Evolutionary conservation across 1,140 invertebrate genomes (phyloP).

Genomic region (Calephelis virginiensis): DNA sequence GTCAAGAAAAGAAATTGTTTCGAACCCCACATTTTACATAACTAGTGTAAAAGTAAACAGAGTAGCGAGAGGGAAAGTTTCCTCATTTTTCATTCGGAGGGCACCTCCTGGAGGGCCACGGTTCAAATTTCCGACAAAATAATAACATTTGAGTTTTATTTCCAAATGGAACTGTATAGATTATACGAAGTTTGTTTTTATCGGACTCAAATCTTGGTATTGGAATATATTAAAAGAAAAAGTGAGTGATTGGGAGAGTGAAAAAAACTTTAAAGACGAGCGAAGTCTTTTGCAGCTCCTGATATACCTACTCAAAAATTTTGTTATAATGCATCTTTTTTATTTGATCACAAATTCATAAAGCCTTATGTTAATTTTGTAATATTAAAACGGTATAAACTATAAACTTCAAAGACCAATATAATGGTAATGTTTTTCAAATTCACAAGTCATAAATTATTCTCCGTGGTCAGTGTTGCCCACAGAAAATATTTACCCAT

Average conservation of each 20-base stretch:
- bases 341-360: no score
- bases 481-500: conserved; percentile 72
- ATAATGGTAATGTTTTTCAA: conserved; percentile 15
- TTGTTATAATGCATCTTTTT: no score
- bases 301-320: no score
- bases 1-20: conserved; percentile 42
- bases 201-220: no score
- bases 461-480: conserved; percentile 46
- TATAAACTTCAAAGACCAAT: conserved; percentile 1
- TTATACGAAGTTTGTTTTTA: conserved; percentile 12
- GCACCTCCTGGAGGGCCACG: conserved; percentile 44
- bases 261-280: no score
- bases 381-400: neutral
- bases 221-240: no score
- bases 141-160: conserved; percentile 61
- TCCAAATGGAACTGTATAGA: conserved; percentile 32
- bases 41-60: conserved; percentile 71
- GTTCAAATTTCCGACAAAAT: conserved; percentile 59
- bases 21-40: conserved; percentile 50
- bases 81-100: conserved; percentile 63
- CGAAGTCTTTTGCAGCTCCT: no score
- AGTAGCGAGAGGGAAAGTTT: conserved; percentile 61
- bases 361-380: neutral
- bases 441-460: conserved; percentile 66
- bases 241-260: no score